Percentiles rank a stretch among this genome's conserved stretches.
phyloP scores from a whole-genome alignment of 2,113 vertebrate species.

The Hydrolagus affinis region DNA sequence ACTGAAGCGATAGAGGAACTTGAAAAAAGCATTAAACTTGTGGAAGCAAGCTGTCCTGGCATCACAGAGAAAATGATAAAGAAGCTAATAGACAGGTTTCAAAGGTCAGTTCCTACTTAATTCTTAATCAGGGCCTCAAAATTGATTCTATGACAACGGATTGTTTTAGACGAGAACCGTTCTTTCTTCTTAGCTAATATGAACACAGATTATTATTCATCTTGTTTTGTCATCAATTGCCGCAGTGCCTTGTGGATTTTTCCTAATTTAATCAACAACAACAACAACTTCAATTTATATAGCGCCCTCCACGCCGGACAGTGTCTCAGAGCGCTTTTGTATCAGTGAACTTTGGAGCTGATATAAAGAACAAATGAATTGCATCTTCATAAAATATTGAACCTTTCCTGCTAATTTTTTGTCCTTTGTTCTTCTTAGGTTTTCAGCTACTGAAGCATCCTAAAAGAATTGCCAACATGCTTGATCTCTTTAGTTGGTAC shows the following conservation, averaged over 20 bases:
- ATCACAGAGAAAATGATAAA: constrained; percentile 94
- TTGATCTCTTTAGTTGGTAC: constrained; percentile 48
- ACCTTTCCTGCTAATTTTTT: neutral
- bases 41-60: constrained; percentile 80
- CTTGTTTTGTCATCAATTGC: too few species aligned
- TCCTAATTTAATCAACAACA: too few species aligned
- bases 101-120: constrained; percentile 56
- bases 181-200: too few species aligned
- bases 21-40: constrained; percentile 80
- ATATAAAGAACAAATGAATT: too few species aligned
- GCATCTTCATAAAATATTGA: neutral
- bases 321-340: too few species aligned
- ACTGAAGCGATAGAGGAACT: constrained; percentile 81
- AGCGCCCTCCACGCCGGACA: too few species aligned
- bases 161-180: too few species aligned
- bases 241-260: too few species aligned
- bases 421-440: constrained; percentile 41
- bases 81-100: constrained; percentile 84
- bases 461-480: constrained; percentile 50
- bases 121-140: neutral
- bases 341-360: too few species aligned
- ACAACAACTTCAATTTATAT: too few species aligned
- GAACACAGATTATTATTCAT: too few species aligned
- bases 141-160: too few species aligned
- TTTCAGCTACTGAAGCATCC: constrained; percentile 59